phyloP scores from a whole-genome alignment of 1,140 invertebrate genomes.

The Stegodyphus mimosarum region DNA sequence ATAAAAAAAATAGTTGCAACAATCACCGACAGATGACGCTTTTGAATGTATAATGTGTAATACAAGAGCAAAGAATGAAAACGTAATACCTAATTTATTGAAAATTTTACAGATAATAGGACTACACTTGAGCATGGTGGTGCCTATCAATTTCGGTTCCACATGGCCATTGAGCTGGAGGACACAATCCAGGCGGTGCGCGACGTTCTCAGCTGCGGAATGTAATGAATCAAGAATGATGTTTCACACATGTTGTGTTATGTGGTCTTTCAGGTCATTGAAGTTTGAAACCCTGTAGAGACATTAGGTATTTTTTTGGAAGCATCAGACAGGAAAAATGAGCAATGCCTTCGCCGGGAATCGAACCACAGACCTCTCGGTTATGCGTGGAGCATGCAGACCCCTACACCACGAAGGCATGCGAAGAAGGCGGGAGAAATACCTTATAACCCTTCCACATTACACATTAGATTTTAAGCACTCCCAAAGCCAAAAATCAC shows the following conservation, averaged over 20 bases:
- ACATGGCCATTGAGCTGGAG: not conserved
- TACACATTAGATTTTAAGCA: not conserved
- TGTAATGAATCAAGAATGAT: not conserved
- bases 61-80: not conserved
- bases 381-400: no score
- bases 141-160: not conserved
- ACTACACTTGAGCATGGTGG: not conserved
- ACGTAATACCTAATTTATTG: not conserved
- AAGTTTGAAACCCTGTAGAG: no score
- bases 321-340: no score
- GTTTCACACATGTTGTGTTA: not conserved
- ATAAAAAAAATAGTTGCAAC: not conserved
- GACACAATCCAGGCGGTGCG: not conserved
- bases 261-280: not conserved
- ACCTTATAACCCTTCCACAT: not conserved
- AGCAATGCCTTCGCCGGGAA: no score
- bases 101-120: not conserved
- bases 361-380: no score
- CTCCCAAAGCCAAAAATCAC: not conserved
- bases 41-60: not conserved
- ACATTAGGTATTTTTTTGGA: no score
- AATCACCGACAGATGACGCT: not conserved
- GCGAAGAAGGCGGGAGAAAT: no score
- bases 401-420: no score
- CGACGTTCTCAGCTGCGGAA: not conserved